Evolutionary conservation across 1,140 invertebrate species (phyloP).

Genomic region (Propsilocerus akamusi): DNA sequence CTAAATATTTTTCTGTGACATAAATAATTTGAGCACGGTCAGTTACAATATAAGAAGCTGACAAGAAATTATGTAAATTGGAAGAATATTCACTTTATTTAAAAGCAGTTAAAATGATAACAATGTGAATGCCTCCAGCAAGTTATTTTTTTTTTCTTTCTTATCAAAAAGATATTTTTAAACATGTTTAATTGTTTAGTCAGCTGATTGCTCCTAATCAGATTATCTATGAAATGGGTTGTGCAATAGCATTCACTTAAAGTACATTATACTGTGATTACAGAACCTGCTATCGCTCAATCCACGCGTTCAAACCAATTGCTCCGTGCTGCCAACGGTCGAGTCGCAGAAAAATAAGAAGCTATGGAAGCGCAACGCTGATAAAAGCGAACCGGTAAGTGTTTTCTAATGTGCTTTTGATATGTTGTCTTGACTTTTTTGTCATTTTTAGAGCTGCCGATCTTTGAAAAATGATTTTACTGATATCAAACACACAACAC

Average conservation of each 20-base stretch:
- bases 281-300: conserved; percentile 76
- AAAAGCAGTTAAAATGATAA: no score
- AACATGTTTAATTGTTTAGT: neutral
- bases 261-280: conserved; percentile 13
- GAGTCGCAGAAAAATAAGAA: conserved; percentile 75
- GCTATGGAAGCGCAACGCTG: conserved; percentile 86
- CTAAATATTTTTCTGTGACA: neutral
- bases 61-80: neutral
- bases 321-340: conserved; percentile 57
- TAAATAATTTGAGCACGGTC: neutral
- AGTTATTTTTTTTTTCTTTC: neutral
- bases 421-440: conserved; percentile 7
- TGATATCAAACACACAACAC: conserved; percentile 92
- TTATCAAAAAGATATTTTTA: neutral
- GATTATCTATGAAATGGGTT: neutral
- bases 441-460: conserved; percentile 7
- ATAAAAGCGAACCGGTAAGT: conserved; percentile 70
- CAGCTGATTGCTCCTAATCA: neutral
- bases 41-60: neutral
- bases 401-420: conserved; percentile 3
- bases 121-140: conserved; percentile 4
- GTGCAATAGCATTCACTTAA: neutral
- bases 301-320: conserved; percentile 54
- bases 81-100: no score
- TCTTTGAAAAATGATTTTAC: conserved; percentile 74